Evolutionary conservation across 2,888 invertebrate species (phyloP).

Genomic region (Yponomeuta malinellus): DNA sequence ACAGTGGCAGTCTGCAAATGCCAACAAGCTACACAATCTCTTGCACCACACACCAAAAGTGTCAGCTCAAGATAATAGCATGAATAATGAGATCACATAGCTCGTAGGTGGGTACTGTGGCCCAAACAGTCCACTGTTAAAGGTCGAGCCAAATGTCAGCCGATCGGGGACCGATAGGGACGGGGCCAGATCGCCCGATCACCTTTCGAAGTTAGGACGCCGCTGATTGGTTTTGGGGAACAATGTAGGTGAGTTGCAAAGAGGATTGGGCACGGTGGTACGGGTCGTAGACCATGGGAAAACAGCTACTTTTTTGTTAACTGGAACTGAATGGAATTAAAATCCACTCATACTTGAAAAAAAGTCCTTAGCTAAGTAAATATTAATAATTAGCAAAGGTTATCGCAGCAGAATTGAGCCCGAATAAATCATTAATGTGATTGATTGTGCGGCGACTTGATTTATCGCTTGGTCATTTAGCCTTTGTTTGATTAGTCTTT

Average conservation of each 20-base stretch:
- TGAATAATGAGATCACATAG: slow-evolving; percentile 36
- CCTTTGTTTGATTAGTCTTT: neutral
- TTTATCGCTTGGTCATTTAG: neutral
- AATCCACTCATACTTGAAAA: too few species aligned
- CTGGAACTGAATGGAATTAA: too few species aligned
- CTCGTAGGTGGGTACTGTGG: slow-evolving; percentile 45
- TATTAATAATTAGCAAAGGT: neutral
- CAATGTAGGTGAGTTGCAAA: neutral
- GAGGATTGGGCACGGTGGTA: neutral
- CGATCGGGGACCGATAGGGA: slow-evolving; percentile 17
- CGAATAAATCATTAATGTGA: neutral
- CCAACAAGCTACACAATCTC: neutral
- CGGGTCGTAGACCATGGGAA: too few species aligned
- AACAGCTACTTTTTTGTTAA: too few species aligned
- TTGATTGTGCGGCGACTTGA: neutral
- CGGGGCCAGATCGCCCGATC: slow-evolving; percentile 3
- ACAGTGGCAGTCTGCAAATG: neutral
- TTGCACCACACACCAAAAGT: slow-evolving; percentile 21
- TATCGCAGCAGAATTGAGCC: neutral
- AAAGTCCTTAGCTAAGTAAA: too few species aligned
- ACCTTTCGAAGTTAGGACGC: slow-evolving; percentile 2
- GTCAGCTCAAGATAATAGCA: slow-evolving; percentile 33
- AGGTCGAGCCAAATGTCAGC: slow-evolving; percentile 70
- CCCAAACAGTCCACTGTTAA: slow-evolving; percentile 49
- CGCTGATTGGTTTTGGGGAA: neutral